These are phyloP conservation scores for Caenorhabditis japonica DNA, from an alignment of 2,888 invertebrate genomes.

Conservation along the genomic window DNA sequence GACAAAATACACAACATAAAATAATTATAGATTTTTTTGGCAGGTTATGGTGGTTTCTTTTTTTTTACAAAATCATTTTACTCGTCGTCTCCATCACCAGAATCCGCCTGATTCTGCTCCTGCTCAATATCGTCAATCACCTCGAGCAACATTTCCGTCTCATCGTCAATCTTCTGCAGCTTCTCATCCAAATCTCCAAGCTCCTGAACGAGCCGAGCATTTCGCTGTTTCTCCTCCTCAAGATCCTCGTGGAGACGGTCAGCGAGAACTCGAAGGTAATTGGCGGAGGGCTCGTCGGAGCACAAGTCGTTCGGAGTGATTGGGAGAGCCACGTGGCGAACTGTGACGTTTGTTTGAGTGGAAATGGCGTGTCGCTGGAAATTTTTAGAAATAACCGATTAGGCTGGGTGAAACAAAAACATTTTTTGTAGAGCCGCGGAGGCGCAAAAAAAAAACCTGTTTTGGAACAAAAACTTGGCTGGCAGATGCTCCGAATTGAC, in stretches of 20 bases:
- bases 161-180: slow-evolving; percentile 14
- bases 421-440: too few relatives aligned
- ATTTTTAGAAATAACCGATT: not conserved
- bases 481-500: too few relatives aligned
- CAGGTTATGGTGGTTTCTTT: too few relatives aligned
- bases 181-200: slow-evolving; percentile 15
- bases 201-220: slow-evolving; percentile 4
- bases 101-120: slow-evolving; percentile 19
- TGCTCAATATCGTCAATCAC: slow-evolving; percentile 33
- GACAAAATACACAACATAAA: too few relatives aligned
- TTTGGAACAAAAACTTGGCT: too few relatives aligned
- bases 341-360: slow-evolving; percentile 31
- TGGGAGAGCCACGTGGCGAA: slow-evolving; percentile 10
- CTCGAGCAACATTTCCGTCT: slow-evolving; percentile 27
- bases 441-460: too few relatives aligned
- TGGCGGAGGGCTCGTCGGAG: slow-evolving; percentile 23
- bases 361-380: slow-evolving; percentile 8
- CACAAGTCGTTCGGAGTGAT: slow-evolving; percentile 23
- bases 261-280: slow-evolving; percentile 30
- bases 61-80: slow-evolving; percentile 11
- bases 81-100: too few relatives aligned
- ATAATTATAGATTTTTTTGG: too few relatives aligned
- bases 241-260: slow-evolving; percentile 22
- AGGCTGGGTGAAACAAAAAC: too few relatives aligned
- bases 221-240: slow-evolving; percentile 16